These are phyloP conservation scores for Timema podura DNA, from an alignment of 2,888 invertebrate species.

Conservation along the genomic window DNA sequence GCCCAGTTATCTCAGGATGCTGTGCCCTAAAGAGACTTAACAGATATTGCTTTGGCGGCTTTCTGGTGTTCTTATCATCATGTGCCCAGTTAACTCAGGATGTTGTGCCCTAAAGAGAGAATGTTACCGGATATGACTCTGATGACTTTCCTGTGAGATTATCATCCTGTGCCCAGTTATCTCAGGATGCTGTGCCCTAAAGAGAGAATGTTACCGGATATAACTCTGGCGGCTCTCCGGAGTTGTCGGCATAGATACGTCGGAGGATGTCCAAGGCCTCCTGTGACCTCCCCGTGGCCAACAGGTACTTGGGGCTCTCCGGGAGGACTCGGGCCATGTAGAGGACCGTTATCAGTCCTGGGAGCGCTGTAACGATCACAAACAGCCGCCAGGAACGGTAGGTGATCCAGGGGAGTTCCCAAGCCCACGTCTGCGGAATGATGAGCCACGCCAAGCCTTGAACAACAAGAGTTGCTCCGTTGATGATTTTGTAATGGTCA, in stretches of 20 bases:
- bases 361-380: constrained; percentile 59
- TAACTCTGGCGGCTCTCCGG: constrained; percentile 47
- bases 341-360: constrained; percentile 62
- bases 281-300: constrained; percentile 40
- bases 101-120: too few relatives aligned
- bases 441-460: constrained; percentile 66
- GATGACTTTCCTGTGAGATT: constrained; percentile 46
- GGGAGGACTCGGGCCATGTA: constrained; percentile 48
- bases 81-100: too few relatives aligned
- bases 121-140: constrained; percentile 62
- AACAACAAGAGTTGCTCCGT: too few relatives aligned
- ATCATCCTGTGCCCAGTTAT: too few relatives aligned
- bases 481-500: too few relatives aligned
- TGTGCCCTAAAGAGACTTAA: too few relatives aligned
- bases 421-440: constrained; percentile 57
- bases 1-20: too few relatives aligned
- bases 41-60: too few relatives aligned
- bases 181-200: too few relatives aligned
- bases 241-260: constrained; percentile 42
- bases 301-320: constrained; percentile 46
- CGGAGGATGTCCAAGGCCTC: constrained; percentile 42
- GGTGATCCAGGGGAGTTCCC: constrained; percentile 15
- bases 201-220: constrained; percentile 57
- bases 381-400: constrained; percentile 64
- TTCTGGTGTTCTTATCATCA: too few relatives aligned